phyloP scores from a whole-genome alignment of 1,140 invertebrate genomes.

The Halesus radiatus region DNA sequence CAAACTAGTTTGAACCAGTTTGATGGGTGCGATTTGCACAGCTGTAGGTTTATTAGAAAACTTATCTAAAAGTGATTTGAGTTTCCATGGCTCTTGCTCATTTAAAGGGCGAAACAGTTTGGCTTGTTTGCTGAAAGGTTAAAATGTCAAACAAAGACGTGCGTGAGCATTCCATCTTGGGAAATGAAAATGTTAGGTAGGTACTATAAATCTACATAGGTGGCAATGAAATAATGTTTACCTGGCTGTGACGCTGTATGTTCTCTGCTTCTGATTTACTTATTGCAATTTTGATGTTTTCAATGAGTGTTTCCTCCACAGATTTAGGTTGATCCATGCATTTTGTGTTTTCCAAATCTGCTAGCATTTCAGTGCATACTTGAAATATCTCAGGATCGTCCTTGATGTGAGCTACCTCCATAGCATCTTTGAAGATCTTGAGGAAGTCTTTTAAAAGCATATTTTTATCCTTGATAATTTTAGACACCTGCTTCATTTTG shows the following conservation, averaged over 20 bases:
- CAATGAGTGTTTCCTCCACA: conserved; percentile 67
- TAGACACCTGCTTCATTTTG: conserved; percentile 66
- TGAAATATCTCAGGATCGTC: conserved; percentile 59
- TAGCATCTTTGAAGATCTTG: conserved; percentile 18
- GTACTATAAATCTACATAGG: background rate
- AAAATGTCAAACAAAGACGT: no score
- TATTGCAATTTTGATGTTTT: conserved; percentile 70
- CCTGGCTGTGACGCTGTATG: conserved; percentile 71
- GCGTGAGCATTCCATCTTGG: no score
- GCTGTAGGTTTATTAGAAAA: no score
- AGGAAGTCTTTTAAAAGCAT: conserved; percentile 6
- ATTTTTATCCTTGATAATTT: conserved; percentile 58
- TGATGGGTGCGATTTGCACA: no score
- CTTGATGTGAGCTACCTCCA: conserved; percentile 36
- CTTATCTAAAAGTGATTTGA: no score
- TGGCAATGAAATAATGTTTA: conserved; percentile 66
- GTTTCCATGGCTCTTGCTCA: no score
- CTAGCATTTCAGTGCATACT: conserved; percentile 59
- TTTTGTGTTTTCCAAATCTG: conserved; percentile 57
- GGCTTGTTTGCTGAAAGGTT: no score
- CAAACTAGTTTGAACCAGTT: no score
- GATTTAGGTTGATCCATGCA: background rate
- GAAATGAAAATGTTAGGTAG: no score
- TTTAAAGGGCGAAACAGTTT: no score
- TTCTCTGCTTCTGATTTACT: conserved; percentile 70